Conservation (phyloP, 2,888 invertebrate genomes). For the Pinctada fucata region DNA sequence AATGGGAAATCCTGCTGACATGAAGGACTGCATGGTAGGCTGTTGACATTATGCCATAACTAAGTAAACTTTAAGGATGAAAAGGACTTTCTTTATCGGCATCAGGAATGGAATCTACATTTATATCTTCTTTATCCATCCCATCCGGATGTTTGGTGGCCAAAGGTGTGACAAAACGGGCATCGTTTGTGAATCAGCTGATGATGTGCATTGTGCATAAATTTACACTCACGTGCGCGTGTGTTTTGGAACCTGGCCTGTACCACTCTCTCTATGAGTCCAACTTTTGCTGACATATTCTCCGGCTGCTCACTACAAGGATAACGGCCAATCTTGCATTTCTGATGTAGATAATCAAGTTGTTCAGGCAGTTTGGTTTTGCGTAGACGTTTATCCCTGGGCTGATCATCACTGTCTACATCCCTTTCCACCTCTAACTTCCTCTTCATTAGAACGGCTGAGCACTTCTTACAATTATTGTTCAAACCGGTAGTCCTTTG, state of each 20-base stretch:
- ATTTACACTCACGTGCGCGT: conserved; percentile 84
- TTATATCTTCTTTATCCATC: conserved; percentile 92
- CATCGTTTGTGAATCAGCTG: conserved; percentile 98
- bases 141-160: conserved; percentile 96
- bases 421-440: conserved; percentile 77
- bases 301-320: conserved; percentile 98
- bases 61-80: conserved; percentile 49
- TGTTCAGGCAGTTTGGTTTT: conserved; percentile 98
- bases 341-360: conserved; percentile 97
- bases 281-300: conserved; percentile 96
- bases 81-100: conserved; percentile 77
- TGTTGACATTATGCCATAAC: conserved; percentile 53
- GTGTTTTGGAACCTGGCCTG: conserved; percentile 99
- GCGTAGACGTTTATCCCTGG: conserved; percentile 93
- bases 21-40: conserved; percentile 69
- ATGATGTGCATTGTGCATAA: conserved; percentile 93
- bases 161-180: conserved; percentile 94
- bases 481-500: conserved; percentile 96
- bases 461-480: conserved; percentile 99
- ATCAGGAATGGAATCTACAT: conserved; percentile 94
- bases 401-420: conserved; percentile 81
- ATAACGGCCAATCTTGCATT: conserved; percentile 98
- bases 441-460: conserved; percentile 84
- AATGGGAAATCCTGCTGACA: conserved; percentile 76
- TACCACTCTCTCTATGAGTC: conserved; percentile 96